These are phyloP conservation scores for rat (Rattus norvegicus) DNA, from an alignment of 2,113 vertebrate species.

Conservation along the genomic window DNA sequence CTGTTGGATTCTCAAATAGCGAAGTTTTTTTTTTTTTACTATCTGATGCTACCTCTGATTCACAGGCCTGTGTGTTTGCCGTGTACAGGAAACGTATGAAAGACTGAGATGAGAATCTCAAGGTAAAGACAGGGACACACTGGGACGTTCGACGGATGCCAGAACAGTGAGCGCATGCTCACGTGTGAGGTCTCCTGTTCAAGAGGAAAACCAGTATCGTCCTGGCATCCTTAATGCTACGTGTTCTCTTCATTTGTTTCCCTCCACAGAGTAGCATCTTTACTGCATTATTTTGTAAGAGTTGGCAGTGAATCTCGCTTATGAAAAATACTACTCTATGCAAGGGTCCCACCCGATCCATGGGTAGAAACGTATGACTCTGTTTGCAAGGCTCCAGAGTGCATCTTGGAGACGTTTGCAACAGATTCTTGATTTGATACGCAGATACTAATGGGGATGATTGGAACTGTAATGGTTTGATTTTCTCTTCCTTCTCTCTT, in stretches of 20 bases:
- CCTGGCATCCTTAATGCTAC: conserved; percentile 26
- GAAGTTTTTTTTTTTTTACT: not conserved
- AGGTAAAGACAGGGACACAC: conserved; percentile 13
- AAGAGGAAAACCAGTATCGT: conserved; percentile 17
- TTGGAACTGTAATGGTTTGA: conserved; percentile 9
- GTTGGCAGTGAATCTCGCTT: conserved; percentile 48
- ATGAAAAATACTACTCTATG: conserved; percentile 16
- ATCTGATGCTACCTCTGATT: not conserved
- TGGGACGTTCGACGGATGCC: not conserved
- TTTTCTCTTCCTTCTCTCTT: conserved; percentile 18
- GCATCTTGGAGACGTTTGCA: conserved; percentile 39
- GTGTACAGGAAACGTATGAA: conserved; percentile 25
- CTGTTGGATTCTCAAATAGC: not conserved
- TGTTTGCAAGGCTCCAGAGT: conserved; percentile 17
- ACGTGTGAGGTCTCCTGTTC: not conserved
- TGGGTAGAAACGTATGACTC: conserved; percentile 39
- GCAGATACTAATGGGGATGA: conserved; percentile 61
- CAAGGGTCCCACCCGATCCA: conserved; percentile 28
- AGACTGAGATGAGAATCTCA: conserved; percentile 38
- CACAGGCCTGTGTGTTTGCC: not conserved
- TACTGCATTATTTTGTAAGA: conserved; percentile 44
- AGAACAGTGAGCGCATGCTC: conserved; percentile 6
- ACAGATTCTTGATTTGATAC: conserved; percentile 57
- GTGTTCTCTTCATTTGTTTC: not conserved
- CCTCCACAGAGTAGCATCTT: not conserved